Evolutionary conservation across 2,113 vertebrate genomes (phyloP), one percentile per base, ranked within the genome.

Genomic region (Xiphophorus maculatus): DNA sequence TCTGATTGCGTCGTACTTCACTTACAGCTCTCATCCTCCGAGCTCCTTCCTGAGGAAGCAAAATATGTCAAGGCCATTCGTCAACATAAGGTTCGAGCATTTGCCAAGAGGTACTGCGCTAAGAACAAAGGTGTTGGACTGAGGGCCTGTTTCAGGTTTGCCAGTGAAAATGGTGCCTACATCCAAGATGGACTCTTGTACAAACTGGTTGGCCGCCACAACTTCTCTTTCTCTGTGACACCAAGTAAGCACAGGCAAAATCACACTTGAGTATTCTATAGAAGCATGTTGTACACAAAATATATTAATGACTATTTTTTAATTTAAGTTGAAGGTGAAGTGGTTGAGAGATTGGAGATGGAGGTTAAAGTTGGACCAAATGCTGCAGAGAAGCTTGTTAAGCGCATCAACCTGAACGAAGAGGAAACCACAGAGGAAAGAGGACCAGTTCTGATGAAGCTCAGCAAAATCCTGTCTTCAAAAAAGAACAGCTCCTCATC

Each of bases 301-400:
- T n/a, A 8, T 27, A 40, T 35, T 70, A 54, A 63, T 37, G 63
- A 74, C 71, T 14, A 32, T 7, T 30, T 74, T 14, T 33, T 69
- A 19, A 17, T 74, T 84, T 69, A 62, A 93, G 92, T 82, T 84
- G 90, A 91, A 90, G 94, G 85, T 40, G 79, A 84, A 83, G 77
- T 60, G 1, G 75, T 95, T 75, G 94, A 96, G 76, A 96, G 93
- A 92, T 85, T 96, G 35, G 87, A 93, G 69, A 29, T 96, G 78
- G 94, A 96, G 48, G 54, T 96, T 44, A 93, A 95, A 61, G 65
- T 92, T 71, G 95, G 95, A 90, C 82, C 91, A 74, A 94, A 76
- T 79, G 92, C 94, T 80, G 93, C 93, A 80, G 90, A 94, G 63
- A 95, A 93, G 84, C 87, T 95, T 69, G 82, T 93, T n/a, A 85